Base-by-base conservation (phyloP, 1,140 invertebrate species). In the Brachionus plicatilis region DNA sequence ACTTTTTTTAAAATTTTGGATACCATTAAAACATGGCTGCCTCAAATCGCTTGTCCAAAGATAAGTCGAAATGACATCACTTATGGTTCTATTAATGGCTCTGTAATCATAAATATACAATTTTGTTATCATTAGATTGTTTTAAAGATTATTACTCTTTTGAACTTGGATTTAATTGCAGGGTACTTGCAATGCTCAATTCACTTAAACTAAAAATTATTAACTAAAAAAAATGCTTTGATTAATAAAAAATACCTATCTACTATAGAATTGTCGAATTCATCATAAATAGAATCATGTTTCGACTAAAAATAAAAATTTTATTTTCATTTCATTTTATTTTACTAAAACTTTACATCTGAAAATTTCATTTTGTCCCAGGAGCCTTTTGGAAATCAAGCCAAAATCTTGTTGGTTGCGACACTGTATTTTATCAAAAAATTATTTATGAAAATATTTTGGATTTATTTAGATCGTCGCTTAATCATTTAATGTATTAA, bases 241-340 rank as follows among this genome's bases (percentile, higher is more conserved):
- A 24, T 65, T 27, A 12, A 27, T 0, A 37, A 7, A 37, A 37
- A n/a, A 14, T 68, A 68, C 66, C 66, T 68, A 27, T 80, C 76
- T n/a, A 80, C 76, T 33, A 80, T 80, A n/a, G 76, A 80, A 41
- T 80, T 80, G 2, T 80, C 76, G 20, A 80, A 65, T n/a, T 80
- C 76, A 24, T 80, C 76, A 53, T 72, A 72, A 17, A 72, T 72
- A 20, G 68, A 72, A 8, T 72, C 68, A 20, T 72, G 33, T 43
- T 33, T 72, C 14, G 4, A 9, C 41, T 45, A 20, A 72, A 43
- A 72, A 9, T 14, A 14, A 29, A 68, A 33, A 68, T 37, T 33
- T 14, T 33, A 33, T 33, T 68, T n/a, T n/a, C n/a, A n/a, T n/a
- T n/a, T n/a, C n/a, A n/a, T n/a, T n/a, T n/a, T n/a, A n/a, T n/a